These are phyloP conservation scores for Drosophila colorata DNA, from an alignment of 2,888 invertebrate genomes.

Conservation along the genomic window DNA sequence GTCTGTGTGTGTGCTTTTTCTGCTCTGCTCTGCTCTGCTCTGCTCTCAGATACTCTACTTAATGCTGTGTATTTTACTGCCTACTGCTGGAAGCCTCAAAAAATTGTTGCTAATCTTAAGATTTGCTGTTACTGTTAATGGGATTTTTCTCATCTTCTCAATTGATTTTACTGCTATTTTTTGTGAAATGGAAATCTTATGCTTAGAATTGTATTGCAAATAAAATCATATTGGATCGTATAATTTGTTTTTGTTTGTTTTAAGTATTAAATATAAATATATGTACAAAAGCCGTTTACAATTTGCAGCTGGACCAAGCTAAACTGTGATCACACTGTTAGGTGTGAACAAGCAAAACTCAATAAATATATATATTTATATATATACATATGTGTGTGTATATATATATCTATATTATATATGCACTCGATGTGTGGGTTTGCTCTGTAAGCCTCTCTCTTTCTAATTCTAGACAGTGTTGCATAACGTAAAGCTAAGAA, in stretches of 20 bases:
- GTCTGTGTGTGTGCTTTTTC: slow-evolving; percentile 9
- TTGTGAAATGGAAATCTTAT: slow-evolving; percentile 72
- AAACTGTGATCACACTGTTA: slow-evolving; percentile 14
- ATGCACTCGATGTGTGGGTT: slow-evolving; percentile 30
- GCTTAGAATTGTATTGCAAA: slow-evolving; percentile 63
- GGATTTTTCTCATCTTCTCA: neutral
- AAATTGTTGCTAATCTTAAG: slow-evolving; percentile 56
- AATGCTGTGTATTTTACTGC: slow-evolving; percentile 41
- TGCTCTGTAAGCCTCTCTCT: slow-evolving; percentile 3
- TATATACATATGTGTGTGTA: neutral
- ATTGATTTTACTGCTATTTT: slow-evolving; percentile 34
- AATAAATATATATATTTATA: slow-evolving; percentile 8
- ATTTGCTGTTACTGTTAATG: slow-evolving; percentile 22
- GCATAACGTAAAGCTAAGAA: slow-evolving; percentile 42
- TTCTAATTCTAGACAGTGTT: slow-evolving; percentile 32
- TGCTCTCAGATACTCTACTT: slow-evolving; percentile 11
- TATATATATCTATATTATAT: slow-evolving; percentile 3
- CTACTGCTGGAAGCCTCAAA: slow-evolving; percentile 67
- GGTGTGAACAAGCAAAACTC: slow-evolving; percentile 21
- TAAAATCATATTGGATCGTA: slow-evolving; percentile 56
- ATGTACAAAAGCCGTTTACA: slow-evolving; percentile 64
- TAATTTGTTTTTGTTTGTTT: slow-evolving; percentile 19
- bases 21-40: neutral
- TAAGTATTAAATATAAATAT: slow-evolving; percentile 22
- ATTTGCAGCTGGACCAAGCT: slow-evolving; percentile 31